phyloP scores from a whole-genome alignment of 2,113 vertebrate species.

The Pomatostomus ruficeps region DNA sequence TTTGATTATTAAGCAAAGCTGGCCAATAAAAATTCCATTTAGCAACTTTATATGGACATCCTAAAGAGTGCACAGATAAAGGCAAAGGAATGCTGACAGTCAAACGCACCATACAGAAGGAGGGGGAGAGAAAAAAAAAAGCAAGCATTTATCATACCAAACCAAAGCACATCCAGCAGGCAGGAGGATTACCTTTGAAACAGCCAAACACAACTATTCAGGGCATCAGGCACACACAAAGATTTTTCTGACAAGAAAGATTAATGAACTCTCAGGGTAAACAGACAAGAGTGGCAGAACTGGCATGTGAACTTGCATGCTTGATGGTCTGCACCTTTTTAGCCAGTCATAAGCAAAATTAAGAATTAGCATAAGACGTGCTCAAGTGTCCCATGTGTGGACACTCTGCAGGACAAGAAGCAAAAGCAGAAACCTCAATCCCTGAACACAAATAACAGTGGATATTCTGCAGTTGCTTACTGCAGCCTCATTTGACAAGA shows the following conservation, averaged over 20 bases:
- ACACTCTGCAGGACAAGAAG: not conserved
- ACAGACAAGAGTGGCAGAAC: not conserved
- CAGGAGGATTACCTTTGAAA: not conserved
- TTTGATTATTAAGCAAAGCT: constrained; percentile 59
- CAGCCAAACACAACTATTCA: not conserved
- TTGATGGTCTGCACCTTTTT: not conserved
- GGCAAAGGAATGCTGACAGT: constrained; percentile 47
- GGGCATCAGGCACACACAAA: not conserved
- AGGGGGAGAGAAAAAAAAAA: not conserved
- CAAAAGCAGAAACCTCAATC: not conserved
- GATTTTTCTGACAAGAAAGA: not conserved
- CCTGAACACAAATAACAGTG: not conserved
- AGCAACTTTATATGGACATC: constrained; percentile 58
- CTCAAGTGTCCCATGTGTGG: not conserved
- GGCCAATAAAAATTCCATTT: constrained; percentile 58
- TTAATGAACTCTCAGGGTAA: not conserved
- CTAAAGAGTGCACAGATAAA: constrained; percentile 33
- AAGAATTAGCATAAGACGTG: not conserved
- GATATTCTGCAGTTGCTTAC: not conserved
- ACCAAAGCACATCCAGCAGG: not conserved
- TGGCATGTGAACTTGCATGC: not conserved
- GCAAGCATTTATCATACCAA: not conserved
- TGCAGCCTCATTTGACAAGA: constrained; percentile 13
- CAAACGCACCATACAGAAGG: not conserved
- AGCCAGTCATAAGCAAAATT: not conserved